Evolutionary conservation across 2,888 invertebrate genomes (phyloP).

Genomic region (Torymus auratus): DNA sequence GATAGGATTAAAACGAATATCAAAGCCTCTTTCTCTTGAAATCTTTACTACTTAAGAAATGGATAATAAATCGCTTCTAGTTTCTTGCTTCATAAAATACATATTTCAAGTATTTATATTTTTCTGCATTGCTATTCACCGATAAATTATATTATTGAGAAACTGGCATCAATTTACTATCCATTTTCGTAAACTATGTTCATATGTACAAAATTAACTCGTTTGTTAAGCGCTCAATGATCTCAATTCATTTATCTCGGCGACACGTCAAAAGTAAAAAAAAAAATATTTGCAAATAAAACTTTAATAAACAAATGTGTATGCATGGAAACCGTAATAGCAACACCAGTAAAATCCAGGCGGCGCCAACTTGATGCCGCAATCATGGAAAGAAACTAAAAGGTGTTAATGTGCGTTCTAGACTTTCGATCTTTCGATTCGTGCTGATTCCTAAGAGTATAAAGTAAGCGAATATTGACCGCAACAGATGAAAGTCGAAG

Average conservation of each 20-base stretch:
- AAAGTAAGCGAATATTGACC: conserved; percentile 22
- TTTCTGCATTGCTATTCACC: too few species aligned
- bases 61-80: conserved; percentile 4
- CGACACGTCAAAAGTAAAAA: neutral
- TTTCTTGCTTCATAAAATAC: neutral
- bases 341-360: conserved; percentile 37
- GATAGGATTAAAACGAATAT: too few species aligned
- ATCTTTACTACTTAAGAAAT: neutral
- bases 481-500: conserved; percentile 46
- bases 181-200: too few species aligned
- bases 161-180: too few species aligned
- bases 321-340: conserved; percentile 5
- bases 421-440: conserved; percentile 47
- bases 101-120: too few species aligned
- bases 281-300: conserved; percentile 1
- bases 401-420: conserved; percentile 53
- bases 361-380: conserved; percentile 25
- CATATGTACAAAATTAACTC: too few species aligned
- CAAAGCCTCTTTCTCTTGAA: neutral
- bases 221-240: too few species aligned
- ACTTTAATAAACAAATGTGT: neutral
- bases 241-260: too few species aligned
- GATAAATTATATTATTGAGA: too few species aligned
- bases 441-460: conserved; percentile 34
- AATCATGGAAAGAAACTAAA: conserved; percentile 31